phyloP scores from a whole-genome alignment of 1,140 invertebrate species.

The Watersipora subatra region DNA sequence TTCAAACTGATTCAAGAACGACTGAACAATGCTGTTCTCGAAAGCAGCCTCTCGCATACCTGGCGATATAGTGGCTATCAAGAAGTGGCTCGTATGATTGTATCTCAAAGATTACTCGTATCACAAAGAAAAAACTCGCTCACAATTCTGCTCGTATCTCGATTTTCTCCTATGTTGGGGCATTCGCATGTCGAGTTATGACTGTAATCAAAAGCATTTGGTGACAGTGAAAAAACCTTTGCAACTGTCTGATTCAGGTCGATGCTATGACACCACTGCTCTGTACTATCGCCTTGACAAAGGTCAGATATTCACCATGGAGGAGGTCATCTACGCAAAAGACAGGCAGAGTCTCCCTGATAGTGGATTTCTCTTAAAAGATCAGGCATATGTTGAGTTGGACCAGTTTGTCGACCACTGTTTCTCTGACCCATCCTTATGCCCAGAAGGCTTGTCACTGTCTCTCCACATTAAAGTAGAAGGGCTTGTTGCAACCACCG shows the following conservation, averaged over 20 bases:
- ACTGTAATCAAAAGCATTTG: too few relatives aligned
- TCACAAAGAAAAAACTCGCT: too few relatives aligned
- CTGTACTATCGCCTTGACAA: not conserved
- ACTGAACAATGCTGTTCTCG: too few relatives aligned
- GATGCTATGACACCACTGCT: not conserved
- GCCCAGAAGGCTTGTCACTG: not conserved
- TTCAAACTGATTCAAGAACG: too few relatives aligned
- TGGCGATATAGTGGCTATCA: too few relatives aligned
- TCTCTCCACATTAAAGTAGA: not conserved
- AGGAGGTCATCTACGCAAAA: not conserved
- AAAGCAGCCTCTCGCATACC: too few relatives aligned
- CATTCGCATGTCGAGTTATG: too few relatives aligned
- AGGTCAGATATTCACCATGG: not conserved
- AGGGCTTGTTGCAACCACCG: not conserved
- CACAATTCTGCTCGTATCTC: too few relatives aligned
- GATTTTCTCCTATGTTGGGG: too few relatives aligned
- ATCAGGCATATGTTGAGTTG: not conserved
- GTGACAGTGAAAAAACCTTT: too few relatives aligned
- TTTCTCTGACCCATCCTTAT: not conserved
- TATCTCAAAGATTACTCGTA: too few relatives aligned
- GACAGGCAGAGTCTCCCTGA: not conserved
- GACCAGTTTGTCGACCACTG: not conserved
- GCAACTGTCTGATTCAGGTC: not conserved
- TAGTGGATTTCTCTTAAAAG: not conserved
- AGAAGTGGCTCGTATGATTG: too few relatives aligned